These are phyloP conservation scores for Himantopus leucocephalus DNA, from an alignment of 2,113 vertebrate genomes.

Conservation along the genomic window DNA sequence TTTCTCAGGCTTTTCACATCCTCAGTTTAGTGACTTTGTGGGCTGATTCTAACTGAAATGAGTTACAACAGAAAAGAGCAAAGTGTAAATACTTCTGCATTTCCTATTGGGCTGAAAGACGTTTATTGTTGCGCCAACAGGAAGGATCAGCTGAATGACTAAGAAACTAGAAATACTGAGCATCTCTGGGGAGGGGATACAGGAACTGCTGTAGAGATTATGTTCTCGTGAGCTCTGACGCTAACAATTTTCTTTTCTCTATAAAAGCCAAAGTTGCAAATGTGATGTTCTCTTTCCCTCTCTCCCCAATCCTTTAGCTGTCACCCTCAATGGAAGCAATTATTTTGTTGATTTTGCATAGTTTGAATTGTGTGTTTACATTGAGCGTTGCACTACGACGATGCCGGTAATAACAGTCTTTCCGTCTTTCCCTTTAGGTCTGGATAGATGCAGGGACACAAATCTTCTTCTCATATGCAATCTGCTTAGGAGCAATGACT, in stretches of 20 bases:
- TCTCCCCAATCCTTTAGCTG: conserved; percentile 10
- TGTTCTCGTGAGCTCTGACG: neutral
- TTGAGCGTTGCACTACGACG: neutral
- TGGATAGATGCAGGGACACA: conserved; percentile 99
- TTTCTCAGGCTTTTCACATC: conserved; percentile 49
- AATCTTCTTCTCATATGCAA: conserved; percentile 99
- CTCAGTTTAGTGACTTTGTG: neutral
- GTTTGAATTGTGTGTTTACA: neutral
- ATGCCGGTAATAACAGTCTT: neutral
- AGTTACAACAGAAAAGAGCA: conserved; percentile 5
- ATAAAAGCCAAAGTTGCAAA: neutral
- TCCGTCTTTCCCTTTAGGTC: conserved; percentile 77
- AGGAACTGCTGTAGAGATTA: neutral
- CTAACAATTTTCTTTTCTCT: conserved; percentile 35
- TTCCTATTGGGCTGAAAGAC: neutral
- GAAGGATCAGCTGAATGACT: conserved; percentile 28
- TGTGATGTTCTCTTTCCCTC: conserved; percentile 42
- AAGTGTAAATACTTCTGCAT: conserved; percentile 20
- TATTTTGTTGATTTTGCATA: conserved; percentile 4
- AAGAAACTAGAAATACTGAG: conserved; percentile 24
- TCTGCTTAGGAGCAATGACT: conserved; percentile 98
- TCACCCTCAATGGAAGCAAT: conserved; percentile 6
- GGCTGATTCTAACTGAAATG: neutral
- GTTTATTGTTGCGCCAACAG: neutral
- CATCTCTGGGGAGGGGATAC: conserved; percentile 1